Base-by-base conservation (phyloP, 92 coral and sea anemone genomes). In the Palythoa grandis region DNA sequence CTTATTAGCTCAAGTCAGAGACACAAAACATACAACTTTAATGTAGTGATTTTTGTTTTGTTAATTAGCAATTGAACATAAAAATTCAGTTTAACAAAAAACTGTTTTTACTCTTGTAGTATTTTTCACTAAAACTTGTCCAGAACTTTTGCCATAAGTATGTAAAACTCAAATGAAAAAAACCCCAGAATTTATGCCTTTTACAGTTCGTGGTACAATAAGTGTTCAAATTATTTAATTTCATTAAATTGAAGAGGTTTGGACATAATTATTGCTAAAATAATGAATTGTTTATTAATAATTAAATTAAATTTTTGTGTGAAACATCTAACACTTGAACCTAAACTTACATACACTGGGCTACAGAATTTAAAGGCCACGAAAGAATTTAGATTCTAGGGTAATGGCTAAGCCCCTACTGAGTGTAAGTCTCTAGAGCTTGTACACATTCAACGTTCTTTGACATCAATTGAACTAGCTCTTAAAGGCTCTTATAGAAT, bases 11-110 rank as follows among this genome's bases (percentile, higher is more conserved):
- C 37, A 1, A 78, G 83, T 40, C 74, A 80, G 58, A 80, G 85
- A 80, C 85, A 80, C 74, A 80, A 80, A 80, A 19, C 85, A 80
- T 80, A 24, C 74, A 80, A 65, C 53, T 80, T 80, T 80, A 80
- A 80, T 80, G 85, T 19, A 43, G 29, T 43, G 38, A 43, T 22
- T 40, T 22, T 80, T 80, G 12, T 13, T 66, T 66, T 39, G 2
- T 22, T 61, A 63, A 38, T 56, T 53, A 29, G 40, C 43, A 43
- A 47, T 20, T 40, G 19, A 29, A 19, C 70, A n/a, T 12, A 56
- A 56, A 16, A 56, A 56, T 13, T 56, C 19, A 16, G 61, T 56
- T 56, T 56, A 56, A 4, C 16, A 56, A 56, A 56, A 56, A 56
- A 56, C 13, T 13, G 2, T 54, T 54, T 11, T 54, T 54, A 15